phyloP scores from a whole-genome alignment of 2,797 vertebrate species.

The Pteropus rufus region DNA sequence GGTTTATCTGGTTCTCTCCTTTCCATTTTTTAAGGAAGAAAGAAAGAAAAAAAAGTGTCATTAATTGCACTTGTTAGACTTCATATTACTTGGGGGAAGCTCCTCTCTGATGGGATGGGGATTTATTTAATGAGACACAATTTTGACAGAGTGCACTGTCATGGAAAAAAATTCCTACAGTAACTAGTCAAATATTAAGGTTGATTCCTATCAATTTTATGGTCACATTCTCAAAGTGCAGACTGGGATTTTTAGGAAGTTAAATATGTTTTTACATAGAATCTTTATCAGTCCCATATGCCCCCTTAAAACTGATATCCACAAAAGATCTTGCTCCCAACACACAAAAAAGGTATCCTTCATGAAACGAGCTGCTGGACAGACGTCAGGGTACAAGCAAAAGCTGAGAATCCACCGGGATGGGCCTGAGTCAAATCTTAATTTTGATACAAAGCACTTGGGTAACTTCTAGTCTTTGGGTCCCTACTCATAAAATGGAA shows the following conservation, averaged over 20 bases:
- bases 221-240: constrained; percentile 16
- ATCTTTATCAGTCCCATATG: not conserved
- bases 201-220: constrained; percentile 48
- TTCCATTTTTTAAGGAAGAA: not conserved
- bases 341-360: not conserved
- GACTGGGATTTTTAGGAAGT: not conserved
- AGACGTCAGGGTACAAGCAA: too few relatives aligned
- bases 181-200: constrained; percentile 44
- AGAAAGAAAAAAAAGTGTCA: constrained; percentile 22
- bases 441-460: not conserved
- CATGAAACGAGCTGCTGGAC: not conserved
- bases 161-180: not conserved
- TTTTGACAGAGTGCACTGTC: constrained; percentile 22
- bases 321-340: not conserved
- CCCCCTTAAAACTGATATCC: not conserved
- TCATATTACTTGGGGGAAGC: constrained; percentile 19
- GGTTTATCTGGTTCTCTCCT: constrained; percentile 31
- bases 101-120: not conserved
- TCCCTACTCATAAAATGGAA: not conserved
- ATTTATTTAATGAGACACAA: constrained; percentile 47
- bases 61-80: constrained; percentile 53
- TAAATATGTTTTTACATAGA: not conserved
- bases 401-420: not conserved
- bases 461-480: not conserved
- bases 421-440: not conserved